Base-by-base conservation (phyloP, 1,140 invertebrate species). In the Drosophila subobscura region DNA sequence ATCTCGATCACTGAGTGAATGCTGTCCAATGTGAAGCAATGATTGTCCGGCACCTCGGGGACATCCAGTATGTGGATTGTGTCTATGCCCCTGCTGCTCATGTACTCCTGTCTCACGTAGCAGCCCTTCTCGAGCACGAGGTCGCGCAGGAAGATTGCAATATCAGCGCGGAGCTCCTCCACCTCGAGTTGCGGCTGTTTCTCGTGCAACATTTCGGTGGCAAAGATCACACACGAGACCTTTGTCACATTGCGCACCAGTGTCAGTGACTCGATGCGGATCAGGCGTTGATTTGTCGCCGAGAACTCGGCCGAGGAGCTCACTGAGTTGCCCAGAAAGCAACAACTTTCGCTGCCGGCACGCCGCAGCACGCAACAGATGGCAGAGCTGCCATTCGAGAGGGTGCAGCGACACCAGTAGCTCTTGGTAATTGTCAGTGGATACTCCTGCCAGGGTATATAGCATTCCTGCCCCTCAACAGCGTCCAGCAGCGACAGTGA, bases 291-390 rank as follows among this genome's bases (percentile, higher is more conserved):
- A 45, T 72, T 72, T 27, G 20, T 41, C 4, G 33, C 27, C 0
- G 25, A 5, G 1, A 71, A 72, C 4, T 23, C 20, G 1, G 45
- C n/a, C 4, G 25, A 5, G 4, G 83, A 78, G 1, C 64, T 46
- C 2, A 91, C 89, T 10, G 46, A n/a, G n/a, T 50, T 45, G 20
- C 90, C 89, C 22, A 86, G 12, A 42, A 91, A 74, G 63, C 77
- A 77, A 73, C 84, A 89, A 27, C 63, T 76, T 40, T 77, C 72
- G 10, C 50, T 71, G 8, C 60, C 68, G 1, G 33, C 41, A n/a
- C 81, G 73, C 10, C 46, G 25, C 23, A 22, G 37, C 27, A 86
- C 53, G 22, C 75, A 66, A 25, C 81, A 86, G 25, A 90, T 22
- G 8, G 66, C 47, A 54, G 47, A 81, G 25, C 52, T 75, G 46